Evolutionary conservation across 2,797 vertebrate species (phyloP).

Genomic region (Cygnus olor): DNA sequence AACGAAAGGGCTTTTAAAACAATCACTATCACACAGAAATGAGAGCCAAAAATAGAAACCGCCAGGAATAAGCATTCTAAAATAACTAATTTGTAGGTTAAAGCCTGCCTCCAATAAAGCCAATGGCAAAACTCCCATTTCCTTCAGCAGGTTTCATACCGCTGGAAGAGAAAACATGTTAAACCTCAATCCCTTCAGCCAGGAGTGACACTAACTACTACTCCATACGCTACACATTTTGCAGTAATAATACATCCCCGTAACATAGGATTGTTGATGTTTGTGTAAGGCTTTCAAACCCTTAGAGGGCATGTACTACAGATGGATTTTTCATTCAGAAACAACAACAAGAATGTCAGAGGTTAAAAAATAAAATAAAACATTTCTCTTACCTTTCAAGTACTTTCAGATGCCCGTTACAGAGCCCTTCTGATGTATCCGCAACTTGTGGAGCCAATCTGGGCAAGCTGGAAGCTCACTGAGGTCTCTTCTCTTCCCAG

Average conservation of each 20-base stretch:
- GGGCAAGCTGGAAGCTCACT: background rate
- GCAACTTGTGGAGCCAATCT: background rate
- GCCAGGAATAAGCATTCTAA: background rate
- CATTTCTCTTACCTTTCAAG: constrained; percentile 50
- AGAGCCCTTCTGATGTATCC: background rate
- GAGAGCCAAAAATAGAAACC: background rate
- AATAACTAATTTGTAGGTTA: background rate
- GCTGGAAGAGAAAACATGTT: background rate
- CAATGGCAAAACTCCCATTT: background rate
- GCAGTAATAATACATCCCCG: background rate
- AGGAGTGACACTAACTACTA: background rate
- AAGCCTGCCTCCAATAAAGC: background rate
- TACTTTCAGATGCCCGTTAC: background rate
- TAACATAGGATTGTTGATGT: background rate
- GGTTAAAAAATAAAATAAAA: background rate
- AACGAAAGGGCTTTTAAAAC: background rate
- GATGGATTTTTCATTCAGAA: background rate
- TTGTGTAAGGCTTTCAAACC: background rate
- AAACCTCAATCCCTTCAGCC: background rate
- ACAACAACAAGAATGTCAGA: background rate
- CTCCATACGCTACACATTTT: background rate
- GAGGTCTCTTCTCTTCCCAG: background rate
- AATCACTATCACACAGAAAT: background rate
- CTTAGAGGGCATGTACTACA: background rate
- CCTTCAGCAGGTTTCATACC: background rate